A percentile compares a stretch with the other conserved stretches of the same genome.
These are phyloP conservation scores for Pontoporia blainvillei DNA, from an alignment of 2,113 vertebrate genomes.

Conservation along the genomic window DNA sequence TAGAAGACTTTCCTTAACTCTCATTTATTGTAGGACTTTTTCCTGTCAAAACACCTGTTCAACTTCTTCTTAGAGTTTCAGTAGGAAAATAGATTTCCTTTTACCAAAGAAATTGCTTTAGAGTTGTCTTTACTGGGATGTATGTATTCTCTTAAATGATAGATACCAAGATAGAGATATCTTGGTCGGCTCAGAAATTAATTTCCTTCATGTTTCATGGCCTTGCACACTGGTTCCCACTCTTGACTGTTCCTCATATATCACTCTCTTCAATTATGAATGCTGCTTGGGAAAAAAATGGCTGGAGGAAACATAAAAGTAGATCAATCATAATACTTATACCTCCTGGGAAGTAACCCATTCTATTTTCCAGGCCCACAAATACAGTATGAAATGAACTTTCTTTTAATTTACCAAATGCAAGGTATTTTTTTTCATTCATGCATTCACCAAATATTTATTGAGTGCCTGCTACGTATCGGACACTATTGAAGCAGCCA, in stretches of 20 bases:
- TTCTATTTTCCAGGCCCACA: slow-evolving; percentile 44
- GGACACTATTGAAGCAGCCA: neutral
- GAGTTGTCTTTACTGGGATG: slow-evolving; percentile 22
- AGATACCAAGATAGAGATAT: slow-evolving; percentile 47
- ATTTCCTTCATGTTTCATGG: slow-evolving; percentile 62
- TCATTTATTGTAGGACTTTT: neutral
- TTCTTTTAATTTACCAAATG: slow-evolving; percentile 64
- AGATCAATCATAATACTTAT: slow-evolving; percentile 71
- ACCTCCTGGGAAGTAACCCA: slow-evolving; percentile 58
- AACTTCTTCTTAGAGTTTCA: slow-evolving; percentile 5
- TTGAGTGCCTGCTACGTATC: neutral
- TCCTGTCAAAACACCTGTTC: neutral
- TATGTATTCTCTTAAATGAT: slow-evolving; percentile 27
- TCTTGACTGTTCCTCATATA: slow-evolving; percentile 47
- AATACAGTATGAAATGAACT: slow-evolving; percentile 64
- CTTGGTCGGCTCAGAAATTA: slow-evolving; percentile 63
- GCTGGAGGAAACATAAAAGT: slow-evolving; percentile 56
- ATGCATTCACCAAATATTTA: slow-evolving; percentile 40
- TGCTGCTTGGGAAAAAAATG: slow-evolving; percentile 62
- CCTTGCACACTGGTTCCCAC: slow-evolving; percentile 42
- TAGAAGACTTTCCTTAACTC: neutral
- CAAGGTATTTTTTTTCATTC: slow-evolving; percentile 33
- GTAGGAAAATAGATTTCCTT: slow-evolving; percentile 44
- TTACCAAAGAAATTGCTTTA: slow-evolving; percentile 40
- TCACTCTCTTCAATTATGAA: slow-evolving; percentile 66